Percentiles rank a stretch among this genome's conserved stretches.
phyloP scores from a whole-genome alignment of 2,113 vertebrate species.

The Antechinus stuartii region DNA sequence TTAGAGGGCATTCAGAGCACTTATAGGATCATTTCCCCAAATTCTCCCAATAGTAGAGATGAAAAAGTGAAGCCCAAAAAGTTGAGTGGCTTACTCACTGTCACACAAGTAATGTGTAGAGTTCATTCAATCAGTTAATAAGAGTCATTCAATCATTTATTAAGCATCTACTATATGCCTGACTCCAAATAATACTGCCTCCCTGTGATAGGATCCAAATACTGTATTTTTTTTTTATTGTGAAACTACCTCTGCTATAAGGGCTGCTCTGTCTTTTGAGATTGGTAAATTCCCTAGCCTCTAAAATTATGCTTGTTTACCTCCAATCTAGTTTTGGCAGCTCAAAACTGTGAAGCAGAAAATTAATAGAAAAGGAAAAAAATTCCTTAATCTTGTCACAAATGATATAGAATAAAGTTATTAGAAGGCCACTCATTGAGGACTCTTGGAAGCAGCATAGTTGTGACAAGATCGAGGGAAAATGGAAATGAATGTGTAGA shows the following conservation, averaged over 20 bases:
- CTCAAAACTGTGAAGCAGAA: neutral
- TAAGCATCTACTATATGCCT: neutral
- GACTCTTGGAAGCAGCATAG: neutral
- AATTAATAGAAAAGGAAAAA: neutral
- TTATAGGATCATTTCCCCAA: neutral
- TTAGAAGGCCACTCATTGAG: neutral
- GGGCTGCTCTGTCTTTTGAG: neutral
- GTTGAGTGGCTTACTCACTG: neutral
- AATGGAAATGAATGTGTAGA: neutral
- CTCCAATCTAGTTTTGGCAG: neutral
- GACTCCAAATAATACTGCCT: neutral
- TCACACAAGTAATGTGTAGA: neutral
- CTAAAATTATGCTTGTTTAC: neutral
- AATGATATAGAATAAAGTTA: neutral
- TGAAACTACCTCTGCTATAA: neutral
- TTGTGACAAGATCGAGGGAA: neutral
- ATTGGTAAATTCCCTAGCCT: neutral
- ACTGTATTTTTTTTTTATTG: neutral
- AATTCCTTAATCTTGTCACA: neutral
- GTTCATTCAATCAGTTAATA: neutral
- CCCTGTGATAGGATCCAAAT: neutral
- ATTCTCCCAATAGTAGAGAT: neutral
- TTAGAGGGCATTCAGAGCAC: neutral
- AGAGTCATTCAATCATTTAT: too few relatives aligned
- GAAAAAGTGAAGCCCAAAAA: neutral